Base-by-base conservation (phyloP, 2,113 vertebrate genomes). In the Tyto alba region DNA sequence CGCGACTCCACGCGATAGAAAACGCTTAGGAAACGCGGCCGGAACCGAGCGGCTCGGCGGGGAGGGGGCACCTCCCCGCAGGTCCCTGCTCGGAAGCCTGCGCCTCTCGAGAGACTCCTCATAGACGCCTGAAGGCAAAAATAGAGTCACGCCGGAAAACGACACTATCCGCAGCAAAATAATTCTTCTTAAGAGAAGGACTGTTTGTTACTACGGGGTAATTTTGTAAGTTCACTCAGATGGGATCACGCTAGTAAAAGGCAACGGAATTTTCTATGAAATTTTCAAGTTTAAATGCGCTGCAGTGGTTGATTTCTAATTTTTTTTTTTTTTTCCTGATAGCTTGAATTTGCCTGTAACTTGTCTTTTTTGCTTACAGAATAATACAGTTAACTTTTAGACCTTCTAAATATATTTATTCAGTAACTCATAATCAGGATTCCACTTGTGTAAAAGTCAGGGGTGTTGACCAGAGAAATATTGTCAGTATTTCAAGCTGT, bases 401-500 rank as follows among this genome's bases (percentile, higher is more conserved):
- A 96, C 94, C 95, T 97, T 95, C 95, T 95, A 92, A 90, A 91
- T 97, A 93, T 97, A 97, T 97, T 98, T 97, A 96, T 97, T 97
- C 96, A 95, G 89, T 96, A 95, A 97, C 90, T 95, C 97, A 96
- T 97, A 94, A 98, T 95, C 96, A 95, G 97, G 97, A 98, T 97
- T 97, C 97, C 97, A 97, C 97, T 94, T 97, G 98, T 98, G 96
- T 97, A 91, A 96, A 96, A 97, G 96, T 96, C 86, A 97, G 97
- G 97, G 97, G 94, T 97, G 97, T 96, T 97, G 93, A 97, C 94
- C 73, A 83, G 97, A 95, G 96, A 96, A 93, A 94, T 97, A 97
- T 97, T 98, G 98, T 98, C 98, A 97, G 98, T 98, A 98, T 98
- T 98, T 98, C 98, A 97, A 97, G 93, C 96, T 96, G 98, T 98